Evolutionary conservation across 2,888 invertebrate species (phyloP), one percentile per base, ranked within the genome.

Genomic region (Agrochola macilenta): DNA sequence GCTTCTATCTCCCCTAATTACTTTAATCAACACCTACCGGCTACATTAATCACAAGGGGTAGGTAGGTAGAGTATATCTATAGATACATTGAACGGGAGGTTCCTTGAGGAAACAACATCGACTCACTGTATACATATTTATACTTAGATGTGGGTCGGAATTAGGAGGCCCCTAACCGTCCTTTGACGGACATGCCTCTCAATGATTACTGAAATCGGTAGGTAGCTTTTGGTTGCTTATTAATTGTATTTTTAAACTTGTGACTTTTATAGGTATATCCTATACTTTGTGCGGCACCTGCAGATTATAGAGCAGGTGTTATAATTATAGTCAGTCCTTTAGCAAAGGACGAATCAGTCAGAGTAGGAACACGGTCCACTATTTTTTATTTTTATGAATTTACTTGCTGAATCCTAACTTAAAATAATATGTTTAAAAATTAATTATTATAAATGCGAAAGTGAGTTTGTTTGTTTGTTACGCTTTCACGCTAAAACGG

Each of bases 11-110:
- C 78, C 82, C 78, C 71, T 88, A 86, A 87, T 88, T 89, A 77
- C 81, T 87, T 87, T 89, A 89, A 86, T 89, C 88, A 88, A 89
- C 84, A 87, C 78, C 75, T 81, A 66, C 78, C 71, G 76, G 81
- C 81, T 80, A 70, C 80, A 84, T 87, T 87, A 77, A 87, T 85
- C 69, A 87, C 82, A 73, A 76, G 85, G 72, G 70, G 83, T 79
- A 76, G 66, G 54, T 26, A 72, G 43, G 43, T 43, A 49, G 7
- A 43, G n/a, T 30, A 57, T 63, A 76, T 14, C 52, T 71, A 61
- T 66, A 43, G 17, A 26, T 74, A 70, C 46, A 78, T 75, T 68
- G 57, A 63, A 65, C 46, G 17, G 76, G 64, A 63, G 23, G n/a
- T 78, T 83, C 54, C 57, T 80, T 75, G 39, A 82, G 71, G 61